Evolutionary conservation across 2,113 vertebrate genomes (phyloP).

Genomic region (Oplegnathus fasciatus): DNA sequence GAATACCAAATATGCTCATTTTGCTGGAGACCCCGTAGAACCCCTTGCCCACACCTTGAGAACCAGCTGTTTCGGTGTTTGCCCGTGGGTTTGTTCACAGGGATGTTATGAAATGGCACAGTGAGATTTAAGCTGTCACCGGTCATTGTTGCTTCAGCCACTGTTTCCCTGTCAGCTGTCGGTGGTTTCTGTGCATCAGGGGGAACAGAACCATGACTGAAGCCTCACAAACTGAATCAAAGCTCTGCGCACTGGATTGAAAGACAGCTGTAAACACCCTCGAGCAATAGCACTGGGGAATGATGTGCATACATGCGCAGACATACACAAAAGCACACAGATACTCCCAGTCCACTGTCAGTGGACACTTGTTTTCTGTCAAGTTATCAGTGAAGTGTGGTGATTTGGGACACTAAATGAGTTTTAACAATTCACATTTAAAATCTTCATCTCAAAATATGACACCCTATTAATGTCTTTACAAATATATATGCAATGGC

Average conservation of each 20-base stretch:
- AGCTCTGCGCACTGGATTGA: constrained; percentile 10
- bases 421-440: neutral
- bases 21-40: neutral
- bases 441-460: neutral
- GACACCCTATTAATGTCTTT: neutral
- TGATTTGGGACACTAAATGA: neutral
- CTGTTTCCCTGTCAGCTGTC: constrained; percentile 37
- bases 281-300: neutral
- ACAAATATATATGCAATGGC: neutral
- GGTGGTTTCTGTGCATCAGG: neutral
- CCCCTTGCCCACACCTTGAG: neutral
- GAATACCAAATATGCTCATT: neutral
- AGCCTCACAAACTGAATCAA: constrained; percentile 29
- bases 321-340: neutral
- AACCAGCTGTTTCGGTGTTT: neutral
- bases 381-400: neutral
- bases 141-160: constrained; percentile 15
- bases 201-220: constrained; percentile 18
- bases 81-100: neutral
- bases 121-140: constrained; percentile 42
- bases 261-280: constrained; percentile 31
- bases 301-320: constrained; percentile 10
- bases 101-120: neutral
- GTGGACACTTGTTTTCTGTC: too few relatives aligned
- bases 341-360: neutral